phyloP scores from a whole-genome alignment of 2,888 invertebrate species.

The Pimpla rufipes region DNA sequence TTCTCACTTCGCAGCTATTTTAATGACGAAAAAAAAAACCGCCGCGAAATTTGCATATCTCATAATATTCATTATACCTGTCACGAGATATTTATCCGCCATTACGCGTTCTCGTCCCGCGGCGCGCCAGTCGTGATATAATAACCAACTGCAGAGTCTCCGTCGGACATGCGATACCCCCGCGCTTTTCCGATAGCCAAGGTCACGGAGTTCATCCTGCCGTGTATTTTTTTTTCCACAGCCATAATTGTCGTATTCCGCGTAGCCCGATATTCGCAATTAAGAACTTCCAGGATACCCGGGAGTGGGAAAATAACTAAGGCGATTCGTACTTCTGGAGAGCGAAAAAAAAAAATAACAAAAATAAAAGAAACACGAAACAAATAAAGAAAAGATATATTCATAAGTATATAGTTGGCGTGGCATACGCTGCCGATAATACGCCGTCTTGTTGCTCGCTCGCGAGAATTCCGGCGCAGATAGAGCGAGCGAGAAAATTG shows the following conservation, averaged over 20 bases:
- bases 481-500: conserved; percentile 72
- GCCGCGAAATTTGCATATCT: no score
- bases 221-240: neutral
- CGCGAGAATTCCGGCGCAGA: conserved; percentile 26
- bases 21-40: no score
- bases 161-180: no score
- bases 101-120: no score
- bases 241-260: conserved; percentile 10
- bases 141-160: no score
- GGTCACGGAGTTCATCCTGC: neutral
- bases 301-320: conserved; percentile 5
- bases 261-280: conserved; percentile 24
- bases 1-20: no score
- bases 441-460: conserved; percentile 9
- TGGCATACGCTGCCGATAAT: conserved; percentile 28
- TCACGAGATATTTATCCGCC: no score
- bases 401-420: conserved; percentile 31
- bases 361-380: conserved; percentile 9
- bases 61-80: no score
- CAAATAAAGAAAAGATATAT: conserved; percentile 29
- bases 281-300: conserved; percentile 47
- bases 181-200: neutral
- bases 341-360: no score
- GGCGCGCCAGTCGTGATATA: no score
- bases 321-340: no score